Conservation (phyloP, 2,113 vertebrate genomes). For the Anolis sagrei region DNA sequence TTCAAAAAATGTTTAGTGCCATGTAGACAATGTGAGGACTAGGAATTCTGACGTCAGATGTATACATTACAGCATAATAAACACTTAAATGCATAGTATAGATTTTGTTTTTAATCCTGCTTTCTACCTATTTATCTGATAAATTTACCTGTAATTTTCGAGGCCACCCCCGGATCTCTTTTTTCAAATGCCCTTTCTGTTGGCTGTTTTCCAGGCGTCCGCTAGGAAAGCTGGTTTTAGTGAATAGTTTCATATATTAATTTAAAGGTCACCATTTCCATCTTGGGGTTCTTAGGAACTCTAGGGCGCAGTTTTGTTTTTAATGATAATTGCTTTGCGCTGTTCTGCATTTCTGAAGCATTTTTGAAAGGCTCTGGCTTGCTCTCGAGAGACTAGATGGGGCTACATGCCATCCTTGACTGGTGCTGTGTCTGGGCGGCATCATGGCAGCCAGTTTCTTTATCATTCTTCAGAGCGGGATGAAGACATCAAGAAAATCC, state of each 20-base stretch:
- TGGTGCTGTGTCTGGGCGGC: too few relatives aligned
- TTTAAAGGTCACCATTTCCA: background rate
- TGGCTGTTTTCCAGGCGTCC: background rate
- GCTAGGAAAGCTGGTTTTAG: background rate
- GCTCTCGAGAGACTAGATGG: background rate
- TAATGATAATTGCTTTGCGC: background rate
- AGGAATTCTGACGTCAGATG: too few relatives aligned
- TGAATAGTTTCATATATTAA: background rate
- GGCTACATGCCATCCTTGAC: background rate
- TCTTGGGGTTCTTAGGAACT: background rate
- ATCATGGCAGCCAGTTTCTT: background rate
- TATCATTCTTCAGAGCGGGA: conserved; percentile 77
- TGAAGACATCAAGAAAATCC: conserved; percentile 86
- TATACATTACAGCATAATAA: too few relatives aligned
- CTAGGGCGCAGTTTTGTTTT: background rate
- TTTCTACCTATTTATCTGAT: background rate
- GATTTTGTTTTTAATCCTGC: background rate
- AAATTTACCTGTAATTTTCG: background rate
- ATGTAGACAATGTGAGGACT: too few relatives aligned
- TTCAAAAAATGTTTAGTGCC: too few relatives aligned
- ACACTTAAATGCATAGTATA: background rate
- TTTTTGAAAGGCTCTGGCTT: background rate
- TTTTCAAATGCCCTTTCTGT: background rate
- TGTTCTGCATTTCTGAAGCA: background rate
- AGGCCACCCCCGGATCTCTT: background rate